Evolutionary conservation across 2,797 vertebrate species (phyloP).

Genomic region (Coluber constrictor): DNA sequence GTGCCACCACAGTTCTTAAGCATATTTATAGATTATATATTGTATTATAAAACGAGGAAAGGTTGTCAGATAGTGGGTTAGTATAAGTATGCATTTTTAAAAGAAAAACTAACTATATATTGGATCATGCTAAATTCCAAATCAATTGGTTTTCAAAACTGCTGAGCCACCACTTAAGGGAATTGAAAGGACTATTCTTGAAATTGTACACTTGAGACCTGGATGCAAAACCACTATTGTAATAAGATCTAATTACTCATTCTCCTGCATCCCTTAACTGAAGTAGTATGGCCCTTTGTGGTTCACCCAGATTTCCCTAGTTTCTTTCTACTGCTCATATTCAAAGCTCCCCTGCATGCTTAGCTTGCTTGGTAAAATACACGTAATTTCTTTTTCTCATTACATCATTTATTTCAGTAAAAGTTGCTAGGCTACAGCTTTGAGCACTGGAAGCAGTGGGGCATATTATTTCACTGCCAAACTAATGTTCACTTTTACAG

Average conservation of each 20-base stretch:
- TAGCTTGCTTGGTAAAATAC: slow-evolving; percentile 9
- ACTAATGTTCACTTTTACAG: neutral
- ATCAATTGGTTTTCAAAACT: slow-evolving; percentile 13
- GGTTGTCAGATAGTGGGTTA: neutral
- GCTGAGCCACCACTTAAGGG: neutral
- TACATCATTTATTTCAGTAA: slow-evolving; percentile 30
- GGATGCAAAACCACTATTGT: neutral
- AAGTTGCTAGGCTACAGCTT: neutral
- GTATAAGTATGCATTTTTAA: neutral
- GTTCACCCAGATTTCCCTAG: slow-evolving; percentile 10
- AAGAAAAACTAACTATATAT: neutral
- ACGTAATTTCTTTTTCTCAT: slow-evolving; percentile 27
- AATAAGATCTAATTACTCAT: neutral
- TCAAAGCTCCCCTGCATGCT: neutral
- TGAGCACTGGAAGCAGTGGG: neutral
- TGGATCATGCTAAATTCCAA: neutral
- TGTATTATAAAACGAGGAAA: neutral
- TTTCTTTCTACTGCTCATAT: neutral
- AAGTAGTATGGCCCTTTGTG: neutral
- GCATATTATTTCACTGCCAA: fast-evolving
- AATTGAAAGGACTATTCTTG: neutral
- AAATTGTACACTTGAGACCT: neutral
- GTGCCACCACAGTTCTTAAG: neutral
- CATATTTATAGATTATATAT: neutral
- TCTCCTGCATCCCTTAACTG: neutral